Percentiles rank a stretch among this genome's conserved stretches.
Conservation (phyloP, 2,797 vertebrate species). For the Danio jaintianensis region DNA sequence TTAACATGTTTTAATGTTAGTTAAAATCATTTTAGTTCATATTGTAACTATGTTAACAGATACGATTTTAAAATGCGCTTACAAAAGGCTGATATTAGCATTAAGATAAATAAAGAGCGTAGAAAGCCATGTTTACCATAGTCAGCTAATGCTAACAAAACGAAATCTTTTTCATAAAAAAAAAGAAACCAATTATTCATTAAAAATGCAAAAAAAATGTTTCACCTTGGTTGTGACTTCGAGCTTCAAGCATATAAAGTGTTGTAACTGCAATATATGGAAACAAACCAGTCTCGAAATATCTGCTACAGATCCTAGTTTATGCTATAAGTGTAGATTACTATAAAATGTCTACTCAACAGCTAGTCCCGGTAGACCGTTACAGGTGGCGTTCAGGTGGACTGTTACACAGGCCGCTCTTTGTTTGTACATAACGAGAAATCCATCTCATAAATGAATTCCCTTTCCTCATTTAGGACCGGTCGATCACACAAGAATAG, state of each 20-base stretch:
- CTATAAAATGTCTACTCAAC: conserved; percentile 28
- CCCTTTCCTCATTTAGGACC: conserved; percentile 44
- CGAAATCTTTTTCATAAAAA: neutral
- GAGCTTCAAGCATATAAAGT: neutral
- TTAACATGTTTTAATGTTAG: neutral
- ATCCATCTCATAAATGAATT: conserved; percentile 51
- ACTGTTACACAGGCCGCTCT: conserved; percentile 45
- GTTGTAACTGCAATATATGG: neutral
- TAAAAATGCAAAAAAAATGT: neutral
- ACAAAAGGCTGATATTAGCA: too few species aligned
- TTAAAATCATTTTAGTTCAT: neutral
- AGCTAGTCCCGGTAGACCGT: neutral
- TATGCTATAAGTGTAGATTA: neutral
- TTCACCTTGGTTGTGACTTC: neutral
- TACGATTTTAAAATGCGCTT: too few species aligned
- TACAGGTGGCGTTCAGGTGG: conserved; percentile 38
- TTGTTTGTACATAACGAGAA: conserved; percentile 49
- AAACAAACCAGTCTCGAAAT: conserved; percentile 1
- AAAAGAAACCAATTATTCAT: neutral
- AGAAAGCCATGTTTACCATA: too few species aligned
- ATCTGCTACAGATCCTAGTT: neutral
- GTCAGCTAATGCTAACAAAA: too few species aligned
- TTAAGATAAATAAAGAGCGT: too few species aligned
- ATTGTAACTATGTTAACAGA: too few species aligned
- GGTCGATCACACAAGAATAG: conserved; percentile 49